Evolutionary conservation across 2,797 vertebrate species (phyloP).

Genomic region (Lutra lutra): DNA sequence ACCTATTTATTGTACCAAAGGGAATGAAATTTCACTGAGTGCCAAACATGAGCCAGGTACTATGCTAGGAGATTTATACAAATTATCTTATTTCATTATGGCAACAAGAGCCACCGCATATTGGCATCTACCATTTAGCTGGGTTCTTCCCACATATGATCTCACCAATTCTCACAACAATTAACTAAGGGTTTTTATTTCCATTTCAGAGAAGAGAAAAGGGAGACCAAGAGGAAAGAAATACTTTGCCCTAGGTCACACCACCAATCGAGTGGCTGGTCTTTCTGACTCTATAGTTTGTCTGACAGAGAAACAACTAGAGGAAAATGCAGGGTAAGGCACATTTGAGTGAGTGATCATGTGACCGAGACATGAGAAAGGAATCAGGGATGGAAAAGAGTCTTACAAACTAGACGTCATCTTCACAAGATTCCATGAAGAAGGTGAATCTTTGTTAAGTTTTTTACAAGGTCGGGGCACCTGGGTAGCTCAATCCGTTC

Average conservation of each 20-base stretch:
- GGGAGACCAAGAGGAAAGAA: background rate
- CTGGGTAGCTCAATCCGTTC: background rate
- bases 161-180: constrained; percentile 33
- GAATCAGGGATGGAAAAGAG: background rate
- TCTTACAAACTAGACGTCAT: background rate
- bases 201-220: constrained; percentile 13
- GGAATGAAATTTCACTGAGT: constrained; percentile 59
- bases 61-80: background rate
- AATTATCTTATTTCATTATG: constrained; percentile 32
- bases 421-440: background rate
- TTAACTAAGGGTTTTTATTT: constrained; percentile 8
- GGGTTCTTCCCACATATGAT: constrained; percentile 21
- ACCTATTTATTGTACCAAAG: constrained; percentile 53
- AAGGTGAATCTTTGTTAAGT: background rate
- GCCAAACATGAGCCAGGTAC: constrained; percentile 12
- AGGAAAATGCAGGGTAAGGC: background rate
- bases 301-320: background rate
- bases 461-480: background rate
- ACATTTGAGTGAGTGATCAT: background rate
- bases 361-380: background rate
- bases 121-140: background rate
- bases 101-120: background rate
- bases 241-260: background rate
- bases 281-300: background rate
- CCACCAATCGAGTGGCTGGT: background rate